These are phyloP conservation scores for Bicyclus anynana DNA, from an alignment of 1,140 invertebrate species.

Conservation along the genomic window DNA sequence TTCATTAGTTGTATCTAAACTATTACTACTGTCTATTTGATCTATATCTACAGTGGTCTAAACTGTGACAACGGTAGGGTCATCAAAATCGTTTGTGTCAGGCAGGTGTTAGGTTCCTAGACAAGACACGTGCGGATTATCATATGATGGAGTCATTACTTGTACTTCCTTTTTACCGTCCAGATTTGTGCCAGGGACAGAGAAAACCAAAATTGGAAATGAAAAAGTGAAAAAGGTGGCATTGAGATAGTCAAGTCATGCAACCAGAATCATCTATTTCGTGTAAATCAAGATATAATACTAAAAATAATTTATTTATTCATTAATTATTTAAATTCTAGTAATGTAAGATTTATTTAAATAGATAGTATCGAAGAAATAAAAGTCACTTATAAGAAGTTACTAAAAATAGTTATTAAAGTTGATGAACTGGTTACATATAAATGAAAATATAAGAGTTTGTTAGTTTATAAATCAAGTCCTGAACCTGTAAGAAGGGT, in stretches of 20 bases:
- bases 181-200: slow-evolving; percentile 65
- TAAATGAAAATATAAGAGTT: background rate
- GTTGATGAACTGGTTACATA: background rate
- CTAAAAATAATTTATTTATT: background rate
- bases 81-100: slow-evolving; percentile 43
- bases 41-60: slow-evolving; percentile 53
- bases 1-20: slow-evolving; percentile 32
- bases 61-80: slow-evolving; percentile 50
- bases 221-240: slow-evolving; percentile 47
- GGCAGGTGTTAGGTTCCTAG: slow-evolving; percentile 59
- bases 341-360: too few relatives aligned
- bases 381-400: background rate
- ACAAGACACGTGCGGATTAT: slow-evolving; percentile 71
- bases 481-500: background rate
- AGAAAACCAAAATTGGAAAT: slow-evolving; percentile 51
- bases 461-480: background rate
- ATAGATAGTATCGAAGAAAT: too few relatives aligned
- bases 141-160: slow-evolving; percentile 70
- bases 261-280: slow-evolving; percentile 8
- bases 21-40: slow-evolving; percentile 38
- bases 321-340: background rate
- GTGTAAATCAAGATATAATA: too few relatives aligned
- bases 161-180: slow-evolving; percentile 72
- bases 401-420: background rate
- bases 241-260: slow-evolving; percentile 4